Evolutionary conservation across 2,888 invertebrate species (phyloP), one percentile per base, ranked within the genome.

Genomic region (Synanthedon tipuliformis): DNA sequence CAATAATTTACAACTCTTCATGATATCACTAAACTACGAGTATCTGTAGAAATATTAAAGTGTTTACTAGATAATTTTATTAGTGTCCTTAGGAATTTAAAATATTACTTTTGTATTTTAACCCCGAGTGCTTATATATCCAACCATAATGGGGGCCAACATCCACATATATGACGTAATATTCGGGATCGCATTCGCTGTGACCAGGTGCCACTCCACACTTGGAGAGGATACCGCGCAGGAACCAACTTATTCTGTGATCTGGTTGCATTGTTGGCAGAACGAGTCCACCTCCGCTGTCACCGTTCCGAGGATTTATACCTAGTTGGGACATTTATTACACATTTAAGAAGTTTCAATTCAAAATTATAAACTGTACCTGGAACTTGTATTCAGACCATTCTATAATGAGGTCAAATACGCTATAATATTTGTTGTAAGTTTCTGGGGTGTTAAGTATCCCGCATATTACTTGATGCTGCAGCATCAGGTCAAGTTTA

Each of bases 251-350:
- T 41, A 82, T 65, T 62, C 69, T 77, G 62, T 81, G 76, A 55
- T 84, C 84, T 3, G 65, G 53, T 54, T 79, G 78, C 40, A 75
- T 59, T 3, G 72, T 74, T 18, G 79, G 77, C 45, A 90, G 71
- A 0, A 87, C 76, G 1, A 91, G 72, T 15, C 91, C 92, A 13
- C 91, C 90, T 0, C 91, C 91, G 56, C 91, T 91, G 62, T 91
- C 91, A 0, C 91, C 91, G 63, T 91, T 91, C 49, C 90, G 89
- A 18, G 90, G 90, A 48, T 89, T 89, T 8, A 84, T 82, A 12
- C 83, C 89, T 89, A 63, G 45, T 7, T 1, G 13, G 13, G 11
- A 12, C 7, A 45, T 45, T 7, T 13, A 45, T 13, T 13, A 45
- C 12, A 41, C 3, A n/a, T 23, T 23, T 5, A 23, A 23, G 13